Evolutionary conservation across 92 coral and sea anemone genomes (phyloP), one percentile per base, ranked within the genome.

Genomic region (Actinernus sp.): DNA sequence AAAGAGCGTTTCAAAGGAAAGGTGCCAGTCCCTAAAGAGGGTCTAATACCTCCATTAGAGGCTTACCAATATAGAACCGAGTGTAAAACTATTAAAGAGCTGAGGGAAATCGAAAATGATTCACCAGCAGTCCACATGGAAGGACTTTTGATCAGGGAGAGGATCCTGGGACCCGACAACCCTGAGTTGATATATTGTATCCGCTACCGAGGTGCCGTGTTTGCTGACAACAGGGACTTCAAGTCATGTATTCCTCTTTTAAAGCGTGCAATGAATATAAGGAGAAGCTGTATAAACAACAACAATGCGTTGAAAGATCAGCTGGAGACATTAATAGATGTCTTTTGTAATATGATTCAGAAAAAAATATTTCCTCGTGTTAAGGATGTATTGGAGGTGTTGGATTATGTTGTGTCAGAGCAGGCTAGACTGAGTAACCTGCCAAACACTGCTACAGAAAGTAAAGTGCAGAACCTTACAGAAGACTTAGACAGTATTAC

Each of bases 161-260:
- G 94, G 67, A 78, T 88, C 20, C 83, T 88, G 3, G 90, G 90
- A 11, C 79, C 71, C 4, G 63, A 49, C 5, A 88, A 73, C 29
- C 58, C 87, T 1, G 94, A 88, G 73, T 45, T 88, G 10, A 73
- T 86, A 22, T 88, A 83, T 34, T 87, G 90, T 7, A 77, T 88
- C 18, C 64, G 94, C 46, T 88, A 88, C 43, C 74, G 94, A 50
- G 94, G 94, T 2, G 94, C 94, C 3, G 94, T 88, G 22, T 88
- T 88, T 69, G 94, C 94, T 0, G 94, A 88, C 66, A 76, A 90
- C 0, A 87, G 90, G 7, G 78, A 83, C 40, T 88, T 78, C 73
- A 90, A 88, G 52, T 70, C 71, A 38, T 88, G 94, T 40, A 80
- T 88, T 39, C 52, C 85, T 4, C 57, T 88, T 36, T 88, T 90